These are phyloP conservation scores for Terrapene triunguis DNA, from an alignment of 2,113 vertebrate species.

Conservation along the genomic window DNA sequence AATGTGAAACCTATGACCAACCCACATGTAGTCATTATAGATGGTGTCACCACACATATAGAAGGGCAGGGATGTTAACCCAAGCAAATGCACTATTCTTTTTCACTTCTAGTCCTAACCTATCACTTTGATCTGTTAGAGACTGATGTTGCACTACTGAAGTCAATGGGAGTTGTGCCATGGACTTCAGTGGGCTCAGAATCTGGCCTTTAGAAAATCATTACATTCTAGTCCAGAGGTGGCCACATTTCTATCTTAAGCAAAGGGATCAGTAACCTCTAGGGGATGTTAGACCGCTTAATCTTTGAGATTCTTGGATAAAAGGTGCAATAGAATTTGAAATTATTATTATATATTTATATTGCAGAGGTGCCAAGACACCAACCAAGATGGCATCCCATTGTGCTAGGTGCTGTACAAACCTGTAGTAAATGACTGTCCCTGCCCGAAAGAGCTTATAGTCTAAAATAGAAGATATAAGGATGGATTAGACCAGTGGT, in stretches of 20 bases:
- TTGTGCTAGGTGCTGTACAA: not conserved
- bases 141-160: not conserved
- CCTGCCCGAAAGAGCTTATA: not conserved
- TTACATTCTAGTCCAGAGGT: not conserved
- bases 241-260: not conserved
- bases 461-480: not conserved
- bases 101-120: not conserved
- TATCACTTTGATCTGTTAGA: not conserved
- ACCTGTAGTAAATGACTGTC: not conserved
- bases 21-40: not conserved
- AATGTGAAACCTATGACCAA: not conserved
- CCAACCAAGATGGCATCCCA: not conserved
- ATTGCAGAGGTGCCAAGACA: not conserved
- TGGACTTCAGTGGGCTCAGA: not conserved
- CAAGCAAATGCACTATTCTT: not conserved
- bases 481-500: not conserved
- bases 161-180: too few relatives aligned
- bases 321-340: not conserved
- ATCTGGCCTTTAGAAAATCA: not conserved
- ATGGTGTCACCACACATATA: not conserved
- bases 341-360: not conserved
- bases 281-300: not conserved
- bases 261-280: not conserved
- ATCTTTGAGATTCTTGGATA: not conserved
- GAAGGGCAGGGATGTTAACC: not conserved